A percentile compares a stretch with the other conserved stretches of the same genome.
Conservation (phyloP, 2,888 invertebrate species). For the Cyaniris semiargus region DNA sequence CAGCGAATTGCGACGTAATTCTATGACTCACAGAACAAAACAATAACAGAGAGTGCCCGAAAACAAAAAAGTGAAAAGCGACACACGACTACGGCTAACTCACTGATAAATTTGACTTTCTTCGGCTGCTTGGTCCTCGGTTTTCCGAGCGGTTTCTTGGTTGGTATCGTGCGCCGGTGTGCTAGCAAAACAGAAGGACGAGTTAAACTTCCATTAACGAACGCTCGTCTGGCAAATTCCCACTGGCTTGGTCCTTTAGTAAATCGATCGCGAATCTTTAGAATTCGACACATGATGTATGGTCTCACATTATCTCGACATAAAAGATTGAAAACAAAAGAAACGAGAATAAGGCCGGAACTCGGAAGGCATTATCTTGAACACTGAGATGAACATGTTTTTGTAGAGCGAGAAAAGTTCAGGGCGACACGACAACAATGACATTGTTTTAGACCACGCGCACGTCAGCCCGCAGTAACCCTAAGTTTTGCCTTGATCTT, state of each 20-base stretch:
- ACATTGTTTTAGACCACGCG: not conserved
- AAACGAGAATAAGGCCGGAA: conserved; percentile 32
- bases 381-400: conserved; percentile 32
- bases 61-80: conserved; percentile 13
- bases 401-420: conserved; percentile 18
- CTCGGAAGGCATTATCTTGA: conserved; percentile 37
- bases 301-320: not conserved
- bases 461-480: not conserved
- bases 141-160: conserved; percentile 89
- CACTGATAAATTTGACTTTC: conserved; percentile 95
- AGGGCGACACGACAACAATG: conserved; percentile 4
- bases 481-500: not conserved
- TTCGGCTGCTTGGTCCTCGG: conserved; percentile 93
- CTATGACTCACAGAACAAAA: conserved; percentile 9
- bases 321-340: conserved; percentile 13
- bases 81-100: conserved; percentile 72
- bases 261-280: not conserved
- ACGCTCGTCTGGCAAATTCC: conserved; percentile 32
- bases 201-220: conserved; percentile 40
- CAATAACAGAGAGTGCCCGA: not conserved
- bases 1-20: not conserved
- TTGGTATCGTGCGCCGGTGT: conserved; percentile 82
- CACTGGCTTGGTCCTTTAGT: conserved; percentile 33
- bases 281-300: not conserved
- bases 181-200: conserved; percentile 56